phyloP scores from a whole-genome alignment of 2,888 invertebrate species.

The Leptinotarsa rubiginosa region DNA sequence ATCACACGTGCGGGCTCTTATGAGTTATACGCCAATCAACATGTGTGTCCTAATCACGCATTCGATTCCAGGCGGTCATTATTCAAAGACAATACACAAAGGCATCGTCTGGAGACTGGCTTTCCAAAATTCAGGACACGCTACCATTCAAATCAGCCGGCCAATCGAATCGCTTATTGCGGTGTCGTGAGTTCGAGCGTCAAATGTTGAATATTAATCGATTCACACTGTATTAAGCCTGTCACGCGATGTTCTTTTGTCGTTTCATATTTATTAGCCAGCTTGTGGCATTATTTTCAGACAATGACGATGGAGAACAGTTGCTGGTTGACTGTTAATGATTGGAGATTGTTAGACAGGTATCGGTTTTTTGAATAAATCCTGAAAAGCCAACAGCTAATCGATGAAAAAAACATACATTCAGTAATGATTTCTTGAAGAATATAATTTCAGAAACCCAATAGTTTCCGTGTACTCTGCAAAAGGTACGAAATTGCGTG shows the following conservation, averaged over 20 bases:
- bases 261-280: slow-evolving; percentile 45
- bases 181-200: slow-evolving; percentile 41
- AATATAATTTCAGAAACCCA: no score
- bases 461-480: neutral
- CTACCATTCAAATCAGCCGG: slow-evolving; percentile 37
- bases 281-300: slow-evolving; percentile 39
- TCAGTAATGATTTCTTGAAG: no score
- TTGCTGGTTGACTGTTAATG: slow-evolving; percentile 24
- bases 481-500: no score
- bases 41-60: slow-evolving; percentile 61
- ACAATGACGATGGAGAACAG: slow-evolving; percentile 32
- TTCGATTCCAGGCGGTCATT: slow-evolving; percentile 56
- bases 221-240: slow-evolving; percentile 48
- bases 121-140: slow-evolving; percentile 42
- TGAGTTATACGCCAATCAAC: slow-evolving; percentile 57
- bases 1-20: neutral
- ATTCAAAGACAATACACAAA: slow-evolving; percentile 53
- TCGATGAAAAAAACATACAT: no score
- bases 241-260: slow-evolving; percentile 49
- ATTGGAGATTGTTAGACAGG: neutral
- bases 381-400: no score
- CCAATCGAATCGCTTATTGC: slow-evolving; percentile 39
- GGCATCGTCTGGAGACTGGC: slow-evolving; percentile 34
- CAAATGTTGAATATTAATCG: slow-evolving; percentile 50
- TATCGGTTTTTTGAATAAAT: no score